These are phyloP conservation scores for Melanotaenia boesemani DNA, from an alignment of 2,797 vertebrate species.

Conservation along the genomic window DNA sequence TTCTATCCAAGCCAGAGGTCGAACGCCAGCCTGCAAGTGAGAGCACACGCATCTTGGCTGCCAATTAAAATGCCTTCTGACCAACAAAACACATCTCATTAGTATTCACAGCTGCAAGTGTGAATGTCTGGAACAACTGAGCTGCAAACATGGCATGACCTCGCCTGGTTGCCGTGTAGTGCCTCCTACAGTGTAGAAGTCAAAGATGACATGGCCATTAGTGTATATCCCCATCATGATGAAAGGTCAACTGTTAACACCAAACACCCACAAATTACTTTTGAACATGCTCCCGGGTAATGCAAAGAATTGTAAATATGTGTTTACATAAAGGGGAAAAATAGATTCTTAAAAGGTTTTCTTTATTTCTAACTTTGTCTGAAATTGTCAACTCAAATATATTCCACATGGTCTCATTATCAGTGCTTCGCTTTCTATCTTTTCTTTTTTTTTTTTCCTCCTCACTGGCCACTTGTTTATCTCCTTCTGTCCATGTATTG, in stretches of 20 bases:
- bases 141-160: constrained; percentile 56
- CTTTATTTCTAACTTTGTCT: constrained; percentile 10
- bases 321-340: not conserved
- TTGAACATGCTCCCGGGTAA: constrained; percentile 14
- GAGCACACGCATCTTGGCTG: constrained; percentile 33
- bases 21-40: constrained; percentile 19
- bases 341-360: not conserved
- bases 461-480: constrained; percentile 47
- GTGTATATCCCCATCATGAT: constrained; percentile 45
- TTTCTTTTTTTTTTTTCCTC: constrained; percentile 36
- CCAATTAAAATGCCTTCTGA: constrained; percentile 71
- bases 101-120: constrained; percentile 60
- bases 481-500: constrained; percentile 24
- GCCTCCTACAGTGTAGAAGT: constrained; percentile 48
- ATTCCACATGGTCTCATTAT: not conserved
- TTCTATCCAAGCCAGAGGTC: constrained; percentile 32
- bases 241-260: constrained; percentile 65
- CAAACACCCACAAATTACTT: constrained; percentile 35
- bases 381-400: not conserved
- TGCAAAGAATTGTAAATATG: not conserved
- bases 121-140: constrained; percentile 47
- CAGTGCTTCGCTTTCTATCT: constrained; percentile 36
- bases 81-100: constrained; percentile 61
- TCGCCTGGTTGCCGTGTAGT: constrained; percentile 19
- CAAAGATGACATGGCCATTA: constrained; percentile 59